These are phyloP conservation scores for Cantharis rustica DNA, from an alignment of 2,888 invertebrate species.

Conservation along the genomic window DNA sequence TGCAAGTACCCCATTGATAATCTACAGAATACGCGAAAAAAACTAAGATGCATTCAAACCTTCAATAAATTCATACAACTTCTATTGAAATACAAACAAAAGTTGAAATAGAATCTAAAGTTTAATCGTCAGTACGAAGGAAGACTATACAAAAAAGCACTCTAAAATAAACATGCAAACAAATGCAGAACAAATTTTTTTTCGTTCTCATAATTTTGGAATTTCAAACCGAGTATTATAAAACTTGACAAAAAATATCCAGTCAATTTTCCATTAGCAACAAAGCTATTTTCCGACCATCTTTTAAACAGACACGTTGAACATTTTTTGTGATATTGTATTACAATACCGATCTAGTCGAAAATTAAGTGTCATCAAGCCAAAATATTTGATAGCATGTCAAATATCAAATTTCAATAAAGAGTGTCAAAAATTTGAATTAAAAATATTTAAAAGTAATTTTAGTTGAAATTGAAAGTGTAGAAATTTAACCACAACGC, in stretches of 20 bases:
- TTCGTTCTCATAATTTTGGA: background rate
- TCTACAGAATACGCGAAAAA: background rate
- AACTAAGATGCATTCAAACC: background rate
- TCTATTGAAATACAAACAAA: background rate
- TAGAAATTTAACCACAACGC: too few relatives aligned
- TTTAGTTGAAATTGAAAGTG: too few relatives aligned
- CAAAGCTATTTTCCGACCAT: background rate
- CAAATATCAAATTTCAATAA: background rate
- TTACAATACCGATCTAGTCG: background rate
- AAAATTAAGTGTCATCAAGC: background rate
- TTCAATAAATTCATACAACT: background rate
- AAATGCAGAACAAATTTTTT: background rate
- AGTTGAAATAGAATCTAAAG: background rate
- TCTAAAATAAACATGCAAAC: background rate
- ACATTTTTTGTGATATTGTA: background rate
- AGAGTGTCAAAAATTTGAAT: too few relatives aligned
- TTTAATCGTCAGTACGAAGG: background rate
- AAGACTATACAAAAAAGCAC: background rate
- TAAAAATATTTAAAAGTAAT: too few relatives aligned
- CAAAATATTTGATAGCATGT: background rate
- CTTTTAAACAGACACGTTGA: background rate
- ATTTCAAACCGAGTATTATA: background rate
- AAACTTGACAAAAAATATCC: background rate
- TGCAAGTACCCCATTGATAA: background rate
- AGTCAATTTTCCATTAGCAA: background rate